Base-by-base conservation (phyloP, 2,797 vertebrate species). In the Sternotherus odoratus region DNA sequence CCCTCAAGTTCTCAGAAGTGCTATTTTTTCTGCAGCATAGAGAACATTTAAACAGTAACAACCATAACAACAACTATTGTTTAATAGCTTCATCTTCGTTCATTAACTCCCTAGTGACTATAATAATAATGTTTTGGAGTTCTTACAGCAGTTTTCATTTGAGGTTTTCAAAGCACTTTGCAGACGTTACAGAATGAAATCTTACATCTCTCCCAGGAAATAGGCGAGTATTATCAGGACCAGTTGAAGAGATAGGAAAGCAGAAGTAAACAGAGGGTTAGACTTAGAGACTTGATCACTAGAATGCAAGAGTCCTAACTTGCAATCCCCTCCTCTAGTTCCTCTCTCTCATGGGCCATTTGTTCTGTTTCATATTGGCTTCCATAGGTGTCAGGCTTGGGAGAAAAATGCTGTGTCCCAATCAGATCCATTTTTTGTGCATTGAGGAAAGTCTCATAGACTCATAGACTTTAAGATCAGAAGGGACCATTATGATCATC, bases 21-120 rank as follows among this genome's bases (percentile, higher is more conserved):
- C 66, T 91, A 87, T 48, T 82, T 93, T 88, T 60, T 95, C 46
- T 46, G 26, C 24, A 66, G 63, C 63, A 66, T 12, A 74, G 43
- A 46, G 43, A 0, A 0, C 46, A 69, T 91, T 95, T 94, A 54
- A 74, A 90, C 74, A 77, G 60, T 86, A 93, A 77, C 79, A 86
- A 53, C 74, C 56, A 49, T 66, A 36, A 63, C 60, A 63, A n/a
- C 30, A 12, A 77, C 87, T 93, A 89, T 43, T 79, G 13, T 91
- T 95, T 91, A 94, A 93, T 82, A 92, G 79, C 46, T 89, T 96
- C 89, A 79, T 82, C 87, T 92, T 88, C 90, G 91, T 89, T 88
- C 93, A 84, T 92, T 91, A 93, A 96, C 91, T 94, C 66, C 12
- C 46, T 1, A 0, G 86, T 87, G 78, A 92, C 94, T 88, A 94